Evolutionary conservation across 2,888 invertebrate species (phyloP), one percentile per base, ranked within the genome.

Genomic region (Balanococcus diminutus): DNA sequence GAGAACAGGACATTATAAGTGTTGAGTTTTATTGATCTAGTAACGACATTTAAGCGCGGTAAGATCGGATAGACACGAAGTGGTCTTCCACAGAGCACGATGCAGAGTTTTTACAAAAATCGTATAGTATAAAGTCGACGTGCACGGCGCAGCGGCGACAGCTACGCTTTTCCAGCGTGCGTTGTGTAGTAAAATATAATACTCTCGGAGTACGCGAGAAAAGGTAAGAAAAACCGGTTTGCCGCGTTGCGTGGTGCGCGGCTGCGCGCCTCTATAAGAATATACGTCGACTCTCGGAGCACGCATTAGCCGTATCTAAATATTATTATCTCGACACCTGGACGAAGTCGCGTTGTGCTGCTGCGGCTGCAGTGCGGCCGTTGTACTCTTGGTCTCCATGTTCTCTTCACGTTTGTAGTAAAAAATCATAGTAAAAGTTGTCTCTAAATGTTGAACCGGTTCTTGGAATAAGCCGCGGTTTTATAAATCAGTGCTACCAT

Each of bases 251-350:
- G 81, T 46, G 81, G 81, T 42, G 25, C 42, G 22, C 81, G 16
- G 42, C 51, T 31, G 46, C 42, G 32, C 83, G 83, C 61, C 28
- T 61, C 56, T 32, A 36, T 56, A 28, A 19, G 56, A 9, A 46
- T 25, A 16, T 4, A 22, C 39, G 14, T 72, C 36, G 31, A 67
- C 19, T 56, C 31, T 6, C 14, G 11, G 72, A 36, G 67, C 67
- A 84, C 84, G 84, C 67, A 84, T 84, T 84, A 72, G 84, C 72
- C 84, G 84, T 84, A 84, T 84, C 84, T 84, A 84, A 84, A 84
- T 84, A 67, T 84, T 61, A 84, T 84, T 67, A 84, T 84, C 84
- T 84, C 42, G 84, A 84, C 84, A 84, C 84, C 84, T 84, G 84
- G 84, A 25, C 84, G 72, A 72, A 61, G 32, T n/a, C 56, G 28